phyloP scores from a whole-genome alignment of 2,888 invertebrate genomes.

The Melanotus villosus region DNA sequence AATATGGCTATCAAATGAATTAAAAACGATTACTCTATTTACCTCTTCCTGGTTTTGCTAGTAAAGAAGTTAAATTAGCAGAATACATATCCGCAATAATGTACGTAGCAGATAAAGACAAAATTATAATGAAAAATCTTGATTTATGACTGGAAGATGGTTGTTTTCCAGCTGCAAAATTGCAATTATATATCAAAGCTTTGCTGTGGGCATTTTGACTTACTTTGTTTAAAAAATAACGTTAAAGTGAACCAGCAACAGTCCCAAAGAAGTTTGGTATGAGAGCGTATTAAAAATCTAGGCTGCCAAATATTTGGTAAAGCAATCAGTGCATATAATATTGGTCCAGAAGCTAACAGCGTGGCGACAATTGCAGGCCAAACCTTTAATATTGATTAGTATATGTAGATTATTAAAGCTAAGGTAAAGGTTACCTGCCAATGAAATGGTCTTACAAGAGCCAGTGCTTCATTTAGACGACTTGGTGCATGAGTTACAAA shows the following conservation, averaged over 20 bases:
- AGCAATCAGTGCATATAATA: slow-evolving; percentile 78
- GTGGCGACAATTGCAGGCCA: slow-evolving; percentile 81
- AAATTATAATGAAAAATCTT: slow-evolving; percentile 77
- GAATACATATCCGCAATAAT: slow-evolving; percentile 86
- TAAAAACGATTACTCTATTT: not conserved
- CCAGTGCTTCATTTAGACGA: slow-evolving; percentile 80
- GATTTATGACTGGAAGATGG: slow-evolving; percentile 77
- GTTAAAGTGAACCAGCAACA: slow-evolving; percentile 84
- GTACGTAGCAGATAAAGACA: slow-evolving; percentile 83
- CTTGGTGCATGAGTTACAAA: slow-evolving; percentile 84
- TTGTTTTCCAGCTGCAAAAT: slow-evolving; percentile 71
- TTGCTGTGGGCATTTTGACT: too few species aligned
- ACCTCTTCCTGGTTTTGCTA: slow-evolving; percentile 79
- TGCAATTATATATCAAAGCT: slow-evolving; percentile 14
- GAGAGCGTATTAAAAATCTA: slow-evolving; percentile 62
- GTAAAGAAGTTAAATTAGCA: slow-evolving; percentile 81
- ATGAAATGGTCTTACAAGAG: slow-evolving; percentile 81
- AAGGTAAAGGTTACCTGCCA: slow-evolving; percentile 80
- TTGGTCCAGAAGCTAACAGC: slow-evolving; percentile 77
- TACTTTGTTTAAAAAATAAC: slow-evolving; percentile 81
- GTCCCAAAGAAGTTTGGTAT: slow-evolving; percentile 69
- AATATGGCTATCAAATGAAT: not conserved
- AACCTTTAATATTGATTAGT: slow-evolving; percentile 68
- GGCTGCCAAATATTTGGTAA: slow-evolving; percentile 74
- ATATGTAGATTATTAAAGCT: too few species aligned